Percentiles rank a stretch among this genome's conserved stretches.
Conservation (phyloP, 2,888 invertebrate species). For the Incurvaria masculella region DNA sequence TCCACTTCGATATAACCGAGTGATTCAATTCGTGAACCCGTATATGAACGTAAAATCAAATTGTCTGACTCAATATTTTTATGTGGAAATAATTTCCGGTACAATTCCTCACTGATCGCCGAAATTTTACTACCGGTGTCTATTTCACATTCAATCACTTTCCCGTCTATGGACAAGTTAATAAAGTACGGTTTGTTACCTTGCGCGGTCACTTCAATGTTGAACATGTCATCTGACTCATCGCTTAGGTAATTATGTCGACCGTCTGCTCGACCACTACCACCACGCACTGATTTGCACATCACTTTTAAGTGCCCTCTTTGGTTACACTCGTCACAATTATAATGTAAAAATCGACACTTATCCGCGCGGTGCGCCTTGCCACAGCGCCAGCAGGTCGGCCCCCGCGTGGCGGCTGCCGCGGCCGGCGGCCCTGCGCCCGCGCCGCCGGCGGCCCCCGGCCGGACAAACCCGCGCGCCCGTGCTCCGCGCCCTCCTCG, state of each 20-base stretch:
- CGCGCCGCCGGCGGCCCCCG: neutral
- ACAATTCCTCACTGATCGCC: neutral
- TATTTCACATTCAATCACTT: neutral
- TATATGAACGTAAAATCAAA: constrained; percentile 10
- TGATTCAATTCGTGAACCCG: constrained; percentile 12
- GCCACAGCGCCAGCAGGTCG: constrained; percentile 15
- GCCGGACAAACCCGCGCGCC: neutral
- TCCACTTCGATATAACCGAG: constrained; percentile 6
- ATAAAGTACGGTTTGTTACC: too few relatives aligned
- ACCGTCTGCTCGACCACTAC: neutral
- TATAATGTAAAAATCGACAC: constrained; percentile 17
- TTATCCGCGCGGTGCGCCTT: constrained; percentile 15
- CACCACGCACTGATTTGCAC: constrained; percentile 10
- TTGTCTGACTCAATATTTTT: constrained; percentile 9
- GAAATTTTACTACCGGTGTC: neutral
- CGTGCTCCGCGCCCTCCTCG: neutral
- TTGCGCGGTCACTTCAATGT: too few relatives aligned
- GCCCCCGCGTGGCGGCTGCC: constrained; percentile 5
- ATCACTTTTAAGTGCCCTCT: constrained; percentile 18
- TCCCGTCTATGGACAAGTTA: too few relatives aligned
- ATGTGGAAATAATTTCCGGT: neutral
- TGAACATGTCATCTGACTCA: too few relatives aligned
- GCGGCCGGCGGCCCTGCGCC: constrained; percentile 6
- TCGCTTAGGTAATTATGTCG: too few relatives aligned
- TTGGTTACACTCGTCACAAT: constrained; percentile 18